Evolutionary conservation across 2,888 invertebrate species (phyloP).

Genomic region (Crioceris asparagi): DNA sequence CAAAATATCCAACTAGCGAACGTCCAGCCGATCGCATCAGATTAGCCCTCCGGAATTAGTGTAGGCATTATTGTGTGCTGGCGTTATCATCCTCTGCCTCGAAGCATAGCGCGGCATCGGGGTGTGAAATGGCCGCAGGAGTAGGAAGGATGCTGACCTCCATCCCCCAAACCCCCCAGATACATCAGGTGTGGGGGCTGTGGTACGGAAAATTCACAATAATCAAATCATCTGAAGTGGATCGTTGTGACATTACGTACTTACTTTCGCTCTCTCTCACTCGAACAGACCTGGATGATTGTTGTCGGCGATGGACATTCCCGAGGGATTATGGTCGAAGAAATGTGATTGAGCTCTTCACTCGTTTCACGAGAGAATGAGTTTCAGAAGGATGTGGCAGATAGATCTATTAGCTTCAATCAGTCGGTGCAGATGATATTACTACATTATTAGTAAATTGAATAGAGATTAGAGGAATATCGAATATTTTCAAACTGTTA

Average conservation of each 20-base stretch:
- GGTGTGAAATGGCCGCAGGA: not conserved
- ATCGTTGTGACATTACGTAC: constrained; percentile 5
- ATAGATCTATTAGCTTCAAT: too few relatives aligned
- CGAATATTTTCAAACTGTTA: too few relatives aligned
- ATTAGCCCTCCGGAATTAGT: not conserved
- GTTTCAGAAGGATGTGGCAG: too few relatives aligned
- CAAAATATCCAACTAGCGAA: not conserved
- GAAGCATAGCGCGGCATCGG: not conserved
- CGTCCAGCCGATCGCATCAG: not conserved
- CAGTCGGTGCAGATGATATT: too few relatives aligned
- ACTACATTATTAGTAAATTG: too few relatives aligned
- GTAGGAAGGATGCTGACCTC: too few relatives aligned
- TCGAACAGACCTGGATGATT: too few relatives aligned
- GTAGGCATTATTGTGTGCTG: not conserved
- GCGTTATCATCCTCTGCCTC: not conserved
- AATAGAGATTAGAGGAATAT: too few relatives aligned
- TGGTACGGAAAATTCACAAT: constrained; percentile 18
- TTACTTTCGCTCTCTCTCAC: not conserved
- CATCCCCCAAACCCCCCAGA: not conserved
- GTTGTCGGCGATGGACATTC: too few relatives aligned
- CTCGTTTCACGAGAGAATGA: too few relatives aligned
- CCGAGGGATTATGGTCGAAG: too few relatives aligned
- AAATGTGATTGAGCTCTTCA: too few relatives aligned
- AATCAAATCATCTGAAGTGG: constrained; percentile 17
- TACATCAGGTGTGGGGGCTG: constrained; percentile 18